phyloP scores from a whole-genome alignment of 2,888 invertebrate genomes.

The Sinopyrophorus schimmeli region DNA sequence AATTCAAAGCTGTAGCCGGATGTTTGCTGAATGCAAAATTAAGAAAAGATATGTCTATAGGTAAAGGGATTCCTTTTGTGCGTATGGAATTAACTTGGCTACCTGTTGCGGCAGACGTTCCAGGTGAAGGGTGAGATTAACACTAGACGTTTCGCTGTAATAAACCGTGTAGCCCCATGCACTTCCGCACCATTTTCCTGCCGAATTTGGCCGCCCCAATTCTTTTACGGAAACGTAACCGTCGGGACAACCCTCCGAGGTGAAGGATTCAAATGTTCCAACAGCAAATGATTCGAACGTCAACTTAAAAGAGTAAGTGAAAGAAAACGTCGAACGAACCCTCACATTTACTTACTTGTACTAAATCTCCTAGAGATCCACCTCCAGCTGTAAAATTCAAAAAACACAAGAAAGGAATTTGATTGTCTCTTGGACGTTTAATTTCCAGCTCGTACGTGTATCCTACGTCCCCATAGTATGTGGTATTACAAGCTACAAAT shows the following conservation, averaged over 20 bases:
- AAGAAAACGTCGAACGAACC: constrained; percentile 32
- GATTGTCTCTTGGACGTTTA: constrained; percentile 67
- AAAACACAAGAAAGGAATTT: constrained; percentile 78
- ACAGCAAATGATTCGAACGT: constrained; percentile 84
- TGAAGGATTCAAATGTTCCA: constrained; percentile 78
- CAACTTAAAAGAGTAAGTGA: constrained; percentile 66
- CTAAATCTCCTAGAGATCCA: constrained; percentile 75
- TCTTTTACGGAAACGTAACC: constrained; percentile 82
- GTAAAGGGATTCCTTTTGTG: background rate
- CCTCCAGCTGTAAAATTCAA: constrained; percentile 84
- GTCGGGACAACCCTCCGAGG: constrained; percentile 76
- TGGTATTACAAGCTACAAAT: constrained; percentile 76
- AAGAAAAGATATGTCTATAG: background rate
- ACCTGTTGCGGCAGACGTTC: constrained; percentile 76
- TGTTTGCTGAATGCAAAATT: constrained; percentile 58
- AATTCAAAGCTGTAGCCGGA: constrained; percentile 82
- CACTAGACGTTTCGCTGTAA: constrained; percentile 79
- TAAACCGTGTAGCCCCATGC: constrained; percentile 85
- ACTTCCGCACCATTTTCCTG: constrained; percentile 82
- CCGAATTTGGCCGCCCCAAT: constrained; percentile 69
- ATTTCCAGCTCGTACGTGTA: constrained; percentile 79
- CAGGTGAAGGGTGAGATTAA: constrained; percentile 74
- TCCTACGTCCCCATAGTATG: constrained; percentile 80
- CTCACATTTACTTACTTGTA: constrained; percentile 64
- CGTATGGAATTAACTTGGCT: constrained; percentile 27